Conservation (phyloP, 2,113 vertebrate genomes). For the Melierax canorus region DNA sequence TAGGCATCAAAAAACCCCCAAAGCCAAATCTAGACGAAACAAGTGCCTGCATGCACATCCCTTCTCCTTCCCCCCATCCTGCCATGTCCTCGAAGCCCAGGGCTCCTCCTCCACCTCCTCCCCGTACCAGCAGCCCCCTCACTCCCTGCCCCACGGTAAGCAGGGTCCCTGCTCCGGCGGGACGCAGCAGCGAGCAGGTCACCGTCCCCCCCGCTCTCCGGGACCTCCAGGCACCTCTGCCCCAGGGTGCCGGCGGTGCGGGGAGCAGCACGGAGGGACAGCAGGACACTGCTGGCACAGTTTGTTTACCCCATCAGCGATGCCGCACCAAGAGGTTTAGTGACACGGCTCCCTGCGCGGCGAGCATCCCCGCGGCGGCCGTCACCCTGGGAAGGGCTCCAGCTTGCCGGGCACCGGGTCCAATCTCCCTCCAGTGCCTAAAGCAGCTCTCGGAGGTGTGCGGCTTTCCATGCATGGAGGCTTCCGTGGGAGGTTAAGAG, state of each 20-base stretch:
- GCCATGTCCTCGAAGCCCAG: neutral
- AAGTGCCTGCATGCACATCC: neutral
- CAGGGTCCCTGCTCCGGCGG: rapidly evolving
- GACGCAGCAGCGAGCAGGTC: rapidly evolving
- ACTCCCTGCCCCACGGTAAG: neutral
- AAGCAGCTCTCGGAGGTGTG: neutral
- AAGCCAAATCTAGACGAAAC: neutral
- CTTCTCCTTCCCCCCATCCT: neutral
- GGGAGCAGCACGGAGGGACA: neutral
- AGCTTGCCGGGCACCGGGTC: rapidly evolving
- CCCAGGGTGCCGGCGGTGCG: rapidly evolving
- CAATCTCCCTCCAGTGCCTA: neutral
- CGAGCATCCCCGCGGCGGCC: rapidly evolving
- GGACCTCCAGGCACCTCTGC: neutral
- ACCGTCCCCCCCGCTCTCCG: rapidly evolving
- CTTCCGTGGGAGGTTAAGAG: neutral
- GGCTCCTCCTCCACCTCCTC: neutral
- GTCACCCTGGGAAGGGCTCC: neutral
- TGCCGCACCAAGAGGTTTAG: neutral
- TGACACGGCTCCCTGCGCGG: rapidly evolving
- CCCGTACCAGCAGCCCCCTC: neutral
- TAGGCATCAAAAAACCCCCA: neutral
- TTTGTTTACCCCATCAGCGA: neutral
- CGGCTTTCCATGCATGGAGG: neutral
- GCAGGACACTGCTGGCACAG: neutral